Evolutionary conservation across 64 coral and sea anemone species (phyloP), one percentile per base, ranked within the genome.

Genomic region (Orbicella faveolata): DNA sequence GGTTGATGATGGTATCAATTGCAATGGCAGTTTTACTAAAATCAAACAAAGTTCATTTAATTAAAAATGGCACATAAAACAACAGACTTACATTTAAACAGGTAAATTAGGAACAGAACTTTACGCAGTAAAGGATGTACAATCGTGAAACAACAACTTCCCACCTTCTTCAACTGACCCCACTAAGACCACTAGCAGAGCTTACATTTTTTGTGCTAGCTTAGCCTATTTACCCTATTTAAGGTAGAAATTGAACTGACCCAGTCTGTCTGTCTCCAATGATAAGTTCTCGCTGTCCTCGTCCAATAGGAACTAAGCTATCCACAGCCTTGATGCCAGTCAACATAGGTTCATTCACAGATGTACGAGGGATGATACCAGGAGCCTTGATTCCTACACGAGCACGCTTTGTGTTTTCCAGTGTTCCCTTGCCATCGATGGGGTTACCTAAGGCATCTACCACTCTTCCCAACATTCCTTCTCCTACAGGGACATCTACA

Each of bases 201-300:
- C 55, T 16, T 14, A 59, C 55, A 59, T 14, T 59, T 59, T 59
- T 59, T 59, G 10, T 2, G 55, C 10, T 9, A 16, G 55, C 55
- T 59, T 59, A 59, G 55, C 1, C 55, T 59, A 59, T 59, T 48
- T 48, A 48, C 6, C 64, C 20, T 21, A 18, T 18, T 26, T 7
- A 30, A 79, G 30, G 33, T 26, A 79, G 9, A 9, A 51, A 26
- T 16, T 55, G 9, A 57, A 57, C 79, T 35, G 15, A 98, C 97
- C 97, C 97, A 52, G 97, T 99, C 88, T 99, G 97, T 89, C 94
- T 95, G 92, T 99, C 97, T 74, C 97, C 97, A 81, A 99, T 99
- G 74, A 99, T 99, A 26, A 99, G 84, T 73, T 99, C 97, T 70
- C 97, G 97, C 68, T 99, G 97, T 37, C 97, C 97, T 89, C 97